Conservation (phyloP, 2,888 invertebrate genomes). For the Eristalinus sepulchralis region DNA sequence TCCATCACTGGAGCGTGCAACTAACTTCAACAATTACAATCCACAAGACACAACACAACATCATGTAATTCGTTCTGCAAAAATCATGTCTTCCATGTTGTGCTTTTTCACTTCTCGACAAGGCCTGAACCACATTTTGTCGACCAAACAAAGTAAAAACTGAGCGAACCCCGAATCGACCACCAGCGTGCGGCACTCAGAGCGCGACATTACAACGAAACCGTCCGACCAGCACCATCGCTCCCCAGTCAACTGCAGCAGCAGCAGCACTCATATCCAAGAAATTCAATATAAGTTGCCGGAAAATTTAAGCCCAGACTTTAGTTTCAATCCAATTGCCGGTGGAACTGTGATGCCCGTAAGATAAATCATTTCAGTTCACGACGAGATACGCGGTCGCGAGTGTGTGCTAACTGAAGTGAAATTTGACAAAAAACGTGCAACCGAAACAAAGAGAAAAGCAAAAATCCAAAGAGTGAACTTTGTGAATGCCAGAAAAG, state of each 20-base stretch:
- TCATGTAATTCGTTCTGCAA: background rate
- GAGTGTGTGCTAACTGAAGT: background rate
- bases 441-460: background rate
- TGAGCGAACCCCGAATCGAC: slow-evolving; percentile 1
- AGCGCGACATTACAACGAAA: slow-evolving; percentile 9
- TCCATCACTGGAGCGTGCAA: background rate
- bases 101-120: background rate
- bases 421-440: background rate
- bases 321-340: slow-evolving; percentile 61
- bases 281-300: slow-evolving; percentile 68
- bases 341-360: slow-evolving; percentile 38
- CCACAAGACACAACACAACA: background rate
- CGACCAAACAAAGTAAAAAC: background rate
- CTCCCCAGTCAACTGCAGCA: background rate
- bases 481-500: background rate
- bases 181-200: background rate
- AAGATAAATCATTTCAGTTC: slow-evolving; percentile 10
- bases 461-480: background rate
- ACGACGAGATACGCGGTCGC: background rate
- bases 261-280: slow-evolving; percentile 25
- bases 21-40: background rate
- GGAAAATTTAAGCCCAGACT: slow-evolving; percentile 55
- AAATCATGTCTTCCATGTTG: background rate
- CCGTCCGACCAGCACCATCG: background rate
- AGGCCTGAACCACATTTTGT: background rate